Evolutionary conservation across 2,888 invertebrate genomes (phyloP).

Genomic region (Listrodromus nycthemerus): DNA sequence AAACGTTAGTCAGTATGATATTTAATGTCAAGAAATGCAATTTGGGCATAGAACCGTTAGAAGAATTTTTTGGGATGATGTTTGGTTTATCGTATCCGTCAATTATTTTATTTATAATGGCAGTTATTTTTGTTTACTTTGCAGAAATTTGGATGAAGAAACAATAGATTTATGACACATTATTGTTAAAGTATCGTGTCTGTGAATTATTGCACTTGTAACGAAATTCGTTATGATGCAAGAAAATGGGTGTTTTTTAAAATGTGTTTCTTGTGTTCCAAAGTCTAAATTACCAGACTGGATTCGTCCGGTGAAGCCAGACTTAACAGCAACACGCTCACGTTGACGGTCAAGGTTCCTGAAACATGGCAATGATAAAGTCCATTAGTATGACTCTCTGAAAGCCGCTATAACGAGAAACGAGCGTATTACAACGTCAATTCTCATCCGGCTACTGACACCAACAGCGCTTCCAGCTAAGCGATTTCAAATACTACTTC

Average conservation of each 20-base stretch:
- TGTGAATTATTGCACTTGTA: not conserved
- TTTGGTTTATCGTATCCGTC: not conserved
- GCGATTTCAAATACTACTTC: constrained; percentile 59
- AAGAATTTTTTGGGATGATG: not conserved
- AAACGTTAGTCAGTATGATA: not conserved
- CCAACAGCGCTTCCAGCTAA: constrained; percentile 54
- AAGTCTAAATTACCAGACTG: constrained; percentile 92
- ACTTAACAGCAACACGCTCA: constrained; percentile 96
- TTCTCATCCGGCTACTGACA: constrained; percentile 55
- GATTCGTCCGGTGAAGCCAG: constrained; percentile 98
- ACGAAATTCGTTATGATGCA: not conserved
- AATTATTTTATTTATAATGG: not conserved
- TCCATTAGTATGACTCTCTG: constrained; percentile 53
- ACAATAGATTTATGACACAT: not conserved
- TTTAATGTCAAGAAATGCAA: not conserved
- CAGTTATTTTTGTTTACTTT: not conserved
- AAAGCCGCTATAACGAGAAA: constrained; percentile 47
- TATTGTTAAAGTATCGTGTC: not conserved
- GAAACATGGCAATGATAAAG: constrained; percentile 85
- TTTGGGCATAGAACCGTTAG: no score
- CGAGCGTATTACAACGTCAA: constrained; percentile 51
- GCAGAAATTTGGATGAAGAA: no score
- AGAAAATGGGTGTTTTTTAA: constrained; percentile 2
- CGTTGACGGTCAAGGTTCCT: constrained; percentile 97
- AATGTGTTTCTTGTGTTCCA: constrained; percentile 19